Base-by-base conservation (phyloP, 2,113 vertebrate genomes). In the Saguinus midas region DNA sequence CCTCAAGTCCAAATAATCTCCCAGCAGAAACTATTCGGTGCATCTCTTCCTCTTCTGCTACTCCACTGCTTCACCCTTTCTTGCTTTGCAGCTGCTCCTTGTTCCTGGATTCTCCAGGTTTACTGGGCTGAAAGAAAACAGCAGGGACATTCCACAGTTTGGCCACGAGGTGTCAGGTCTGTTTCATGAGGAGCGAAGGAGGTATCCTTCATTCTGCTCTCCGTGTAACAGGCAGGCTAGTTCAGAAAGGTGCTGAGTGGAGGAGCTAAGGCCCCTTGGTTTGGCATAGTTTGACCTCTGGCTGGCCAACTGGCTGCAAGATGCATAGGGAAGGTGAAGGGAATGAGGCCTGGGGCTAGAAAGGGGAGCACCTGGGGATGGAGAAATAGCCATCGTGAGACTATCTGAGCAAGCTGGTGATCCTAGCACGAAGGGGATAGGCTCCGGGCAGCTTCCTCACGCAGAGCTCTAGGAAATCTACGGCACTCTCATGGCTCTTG, bases 141-240 rank as follows among this genome's bases (percentile, higher is more conserved):
- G 40, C 72, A 40, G 57, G 23, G 68, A 14, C 20, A 72, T 66
- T 57, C 23, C 21, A 40, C 17, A 5, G 17, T 25, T 43, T 88
- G 90, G 90, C 90, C 94, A 70, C 87, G 75, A 96, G 96, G 81
- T 40, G 95, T 45, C 97, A 82, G 87, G 82, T 9, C n/a, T 37
- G 86, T 29, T 64, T 27, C 8, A 11, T 21, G 27, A 89, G 55
- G 48, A 16, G 8, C 4, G 17, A 5, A 45, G 45, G 25, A 55
- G 14, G 0, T 21, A 2, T 43, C 43, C 43, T 43, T 43, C 43
- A 43, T 6, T 43, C 43, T 43, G 37, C 55, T 55, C 25, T 35
- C n/a, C 4, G 13, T 40, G 20, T 16, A 12, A 27, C 5, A 61
- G 14, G 76, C 25, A 29, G 76, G 52, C 45, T 6, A 1, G 32